Base-by-base conservation (phyloP, 23 tunicate species). In the Styela plicata region DNA sequence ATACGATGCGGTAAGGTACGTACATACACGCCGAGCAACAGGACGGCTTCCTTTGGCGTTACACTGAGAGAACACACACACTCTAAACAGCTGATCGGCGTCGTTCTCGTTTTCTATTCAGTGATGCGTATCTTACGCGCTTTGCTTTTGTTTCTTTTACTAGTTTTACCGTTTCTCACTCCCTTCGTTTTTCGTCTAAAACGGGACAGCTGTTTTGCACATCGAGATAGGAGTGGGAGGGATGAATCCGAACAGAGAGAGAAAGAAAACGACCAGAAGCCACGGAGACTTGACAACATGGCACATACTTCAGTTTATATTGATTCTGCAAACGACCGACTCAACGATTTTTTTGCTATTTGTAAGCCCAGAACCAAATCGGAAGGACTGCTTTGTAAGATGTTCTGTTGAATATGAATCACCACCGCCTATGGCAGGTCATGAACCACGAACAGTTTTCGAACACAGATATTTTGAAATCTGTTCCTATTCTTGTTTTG, bases 161-260 rank as follows among this genome's bases (percentile, higher is more conserved):
- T 28, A 30, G 17, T 71, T 30, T 71, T 28, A 36, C 77, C 77
- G 77, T 71, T 71, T 28, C 77, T 71, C 77, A 71, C 24, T 71
- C 77, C 73, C 73, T 71, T 5, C 37, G 35, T 71, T 71, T 71
- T 71, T 34, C 17, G 18, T 71, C 77, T 36, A 28, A 28, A 33
- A 71, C 17, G 34, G 34, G 77, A 71, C 77, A 71, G 77, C 77
- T 71, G 77, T 71, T 71, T 71, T 34, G 35, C 77, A 34, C 57
- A 13, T 44, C 57, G 13, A 13, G 57, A 44, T 7, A 5, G 77
- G 5, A 71, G 70, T 66, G 70, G 7, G 70, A 66, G 31, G 17
- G 17, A 18, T 18, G 7, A 10, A 17, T 17, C 7, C 70, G 5
- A 66, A 27, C 18, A 66, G 17, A 27, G 17, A 44, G 57, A 44